Conservation (phyloP, 1,140 invertebrate genomes). For the Trichonephila inaurata region DNA sequence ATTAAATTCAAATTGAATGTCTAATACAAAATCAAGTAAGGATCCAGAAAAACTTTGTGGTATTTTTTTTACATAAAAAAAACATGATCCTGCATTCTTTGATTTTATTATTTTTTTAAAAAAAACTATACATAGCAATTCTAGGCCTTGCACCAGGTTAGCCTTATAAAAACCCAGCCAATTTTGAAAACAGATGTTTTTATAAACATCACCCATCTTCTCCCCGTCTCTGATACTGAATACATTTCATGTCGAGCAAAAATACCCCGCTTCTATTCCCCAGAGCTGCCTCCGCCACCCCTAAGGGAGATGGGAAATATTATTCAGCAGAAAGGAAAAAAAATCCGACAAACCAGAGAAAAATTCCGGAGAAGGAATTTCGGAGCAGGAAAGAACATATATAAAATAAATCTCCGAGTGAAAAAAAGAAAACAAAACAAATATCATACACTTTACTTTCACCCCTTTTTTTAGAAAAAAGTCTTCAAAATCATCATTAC, state of each 20-base stretch:
- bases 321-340: slow-evolving; percentile 45
- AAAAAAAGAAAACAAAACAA: slow-evolving; percentile 35
- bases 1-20: slow-evolving; percentile 20
- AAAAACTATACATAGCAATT: neutral
- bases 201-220: slow-evolving; percentile 51
- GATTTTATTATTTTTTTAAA: neutral
- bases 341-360: slow-evolving; percentile 15
- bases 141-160: slow-evolving; percentile 13
- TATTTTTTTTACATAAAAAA: neutral
- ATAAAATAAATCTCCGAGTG: slow-evolving; percentile 17
- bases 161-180: slow-evolving; percentile 40
- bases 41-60: neutral
- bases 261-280: slow-evolving; percentile 17
- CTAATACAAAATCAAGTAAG: neutral
- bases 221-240: slow-evolving; percentile 26
- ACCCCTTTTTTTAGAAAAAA: neutral
- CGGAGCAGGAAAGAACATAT: neutral
- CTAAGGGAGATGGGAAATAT: slow-evolving; percentile 21
- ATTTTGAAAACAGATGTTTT: slow-evolving; percentile 62
- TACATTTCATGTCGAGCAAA: slow-evolving; percentile 48
- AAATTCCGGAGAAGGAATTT: neutral
- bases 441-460: slow-evolving; percentile 29
- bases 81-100: slow-evolving; percentile 17
- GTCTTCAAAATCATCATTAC: slow-evolving; percentile 37
- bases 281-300: neutral